Percentiles rank a stretch among this genome's conserved stretches.
phyloP scores from a whole-genome alignment of 2,113 vertebrate species.

The Aptenodytes forsteri region DNA sequence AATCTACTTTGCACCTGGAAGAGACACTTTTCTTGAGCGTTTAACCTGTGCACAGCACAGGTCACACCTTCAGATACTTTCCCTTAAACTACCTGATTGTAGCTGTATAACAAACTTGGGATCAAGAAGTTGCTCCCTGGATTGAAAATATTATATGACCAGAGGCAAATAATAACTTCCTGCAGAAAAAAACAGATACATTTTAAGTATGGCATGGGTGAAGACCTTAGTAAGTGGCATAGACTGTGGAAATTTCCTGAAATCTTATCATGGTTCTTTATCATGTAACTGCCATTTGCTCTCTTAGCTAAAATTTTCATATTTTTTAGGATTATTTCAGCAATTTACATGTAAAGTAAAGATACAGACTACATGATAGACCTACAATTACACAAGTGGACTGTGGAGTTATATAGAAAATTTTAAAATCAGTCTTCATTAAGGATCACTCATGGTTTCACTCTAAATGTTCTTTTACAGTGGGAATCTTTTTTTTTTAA shows the following conservation, averaged over 20 bases:
- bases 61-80: background rate
- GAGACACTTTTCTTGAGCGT: background rate
- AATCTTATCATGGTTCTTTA: background rate
- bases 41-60: background rate
- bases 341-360: background rate
- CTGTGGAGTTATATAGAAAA: background rate
- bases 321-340: background rate
- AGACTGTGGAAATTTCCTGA: background rate
- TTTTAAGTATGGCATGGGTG: background rate
- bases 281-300: background rate
- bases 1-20: background rate
- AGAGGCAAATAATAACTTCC: background rate
- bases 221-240: background rate
- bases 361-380: background rate
- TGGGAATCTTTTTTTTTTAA: background rate
- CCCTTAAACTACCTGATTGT: background rate
- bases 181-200: accelerated
- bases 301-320: background rate
- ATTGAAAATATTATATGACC: background rate
- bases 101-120: background rate
- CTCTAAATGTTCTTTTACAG: background rate
- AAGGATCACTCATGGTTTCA: background rate
- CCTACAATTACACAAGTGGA: background rate
- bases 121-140: background rate
- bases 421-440: background rate